A percentile compares a stretch with the other conserved stretches of the same genome.
Conservation (phyloP, 2,797 vertebrate species). For the Falco cherrug region DNA sequence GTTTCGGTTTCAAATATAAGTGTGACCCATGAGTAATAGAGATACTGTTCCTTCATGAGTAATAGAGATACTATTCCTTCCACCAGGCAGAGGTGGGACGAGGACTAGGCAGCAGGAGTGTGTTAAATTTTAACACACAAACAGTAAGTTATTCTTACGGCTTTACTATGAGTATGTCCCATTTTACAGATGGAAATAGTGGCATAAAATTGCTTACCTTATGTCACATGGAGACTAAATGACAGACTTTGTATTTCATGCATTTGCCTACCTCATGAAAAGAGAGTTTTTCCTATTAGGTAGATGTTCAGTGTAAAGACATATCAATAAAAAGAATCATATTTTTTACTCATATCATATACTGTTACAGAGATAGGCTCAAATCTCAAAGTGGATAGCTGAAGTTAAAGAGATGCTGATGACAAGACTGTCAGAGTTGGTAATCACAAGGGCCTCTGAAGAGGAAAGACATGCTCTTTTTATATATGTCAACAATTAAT, state of each 20-base stretch:
- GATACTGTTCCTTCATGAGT: background rate
- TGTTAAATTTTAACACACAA: background rate
- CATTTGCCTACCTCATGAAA: background rate
- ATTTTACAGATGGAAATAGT: background rate
- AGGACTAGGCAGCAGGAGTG: background rate
- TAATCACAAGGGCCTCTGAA: background rate
- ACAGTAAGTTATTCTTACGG: background rate
- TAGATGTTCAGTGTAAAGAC: background rate
- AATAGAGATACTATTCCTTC: background rate
- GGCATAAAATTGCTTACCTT: background rate
- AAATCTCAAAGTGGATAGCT: background rate
- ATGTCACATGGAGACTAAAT: background rate
- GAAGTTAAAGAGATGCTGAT: background rate
- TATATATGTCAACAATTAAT: background rate
- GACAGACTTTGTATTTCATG: background rate
- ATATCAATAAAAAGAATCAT: background rate
- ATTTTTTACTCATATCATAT: background rate
- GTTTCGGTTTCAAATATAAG: background rate
- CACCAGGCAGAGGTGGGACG: background rate
- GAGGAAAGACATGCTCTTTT: background rate
- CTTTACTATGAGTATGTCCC: background rate
- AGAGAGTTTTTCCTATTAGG: background rate
- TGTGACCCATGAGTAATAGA: fast-evolving
- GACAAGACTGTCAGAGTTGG: background rate
- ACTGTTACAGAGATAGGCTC: background rate